These are phyloP conservation scores for Tachysurus vachellii DNA, from an alignment of 2,113 vertebrate species.

Conservation along the genomic window DNA sequence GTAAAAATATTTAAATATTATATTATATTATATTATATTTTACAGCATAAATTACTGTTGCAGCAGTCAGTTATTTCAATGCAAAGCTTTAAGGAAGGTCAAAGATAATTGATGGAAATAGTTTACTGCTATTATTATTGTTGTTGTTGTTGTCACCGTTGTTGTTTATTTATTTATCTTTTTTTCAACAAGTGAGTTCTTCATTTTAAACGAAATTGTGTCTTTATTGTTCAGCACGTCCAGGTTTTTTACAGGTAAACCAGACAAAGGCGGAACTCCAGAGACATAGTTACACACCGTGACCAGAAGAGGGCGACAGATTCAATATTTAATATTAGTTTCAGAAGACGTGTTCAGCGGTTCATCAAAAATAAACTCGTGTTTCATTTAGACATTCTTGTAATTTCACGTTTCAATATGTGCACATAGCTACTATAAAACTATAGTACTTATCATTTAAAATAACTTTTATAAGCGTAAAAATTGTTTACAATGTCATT, in stretches of 20 bases:
- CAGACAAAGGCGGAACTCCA: slow-evolving; percentile 1
- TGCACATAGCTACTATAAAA: background rate
- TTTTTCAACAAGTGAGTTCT: no score
- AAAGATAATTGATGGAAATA: background rate
- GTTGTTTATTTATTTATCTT: background rate
- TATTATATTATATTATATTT: background rate
- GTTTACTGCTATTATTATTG: background rate
- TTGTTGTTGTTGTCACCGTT: background rate
- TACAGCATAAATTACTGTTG: background rate
- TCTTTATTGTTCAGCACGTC: background rate
- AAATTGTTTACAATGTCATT: background rate
- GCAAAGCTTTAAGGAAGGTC: background rate
- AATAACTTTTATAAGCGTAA: background rate
- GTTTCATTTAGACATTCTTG: background rate
- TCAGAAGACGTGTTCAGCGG: background rate
- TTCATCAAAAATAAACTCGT: background rate
- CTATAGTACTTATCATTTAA: background rate
- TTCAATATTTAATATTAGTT: background rate
- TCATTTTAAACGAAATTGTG: background rate
- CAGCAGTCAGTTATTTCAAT: background rate
- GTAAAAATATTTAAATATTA: background rate
- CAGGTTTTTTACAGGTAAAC: background rate
- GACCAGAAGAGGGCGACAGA: slow-evolving; percentile 13
- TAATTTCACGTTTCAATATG: background rate
- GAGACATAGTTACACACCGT: background rate